These are phyloP conservation scores for Epizoanthus ramosus DNA, from an alignment of 92 coral and sea anemone genomes.

Conservation along the genomic window DNA sequence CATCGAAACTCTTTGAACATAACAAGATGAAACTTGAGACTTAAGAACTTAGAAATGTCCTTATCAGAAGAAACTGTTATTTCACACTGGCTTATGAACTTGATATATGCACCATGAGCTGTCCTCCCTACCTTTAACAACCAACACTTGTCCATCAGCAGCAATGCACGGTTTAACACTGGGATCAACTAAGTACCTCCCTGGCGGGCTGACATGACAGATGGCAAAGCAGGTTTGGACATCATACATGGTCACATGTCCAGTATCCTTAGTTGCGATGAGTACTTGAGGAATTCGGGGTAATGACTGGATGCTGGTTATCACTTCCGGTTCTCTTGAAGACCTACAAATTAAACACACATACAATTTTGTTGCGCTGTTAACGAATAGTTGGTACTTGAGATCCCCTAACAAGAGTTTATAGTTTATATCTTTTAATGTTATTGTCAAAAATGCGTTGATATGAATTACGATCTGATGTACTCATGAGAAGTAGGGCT, in stretches of 20 bases:
- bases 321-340: constrained; percentile 58
- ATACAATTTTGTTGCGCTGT: not conserved
- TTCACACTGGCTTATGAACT: no score
- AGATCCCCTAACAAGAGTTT: no score
- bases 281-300: constrained; percentile 75
- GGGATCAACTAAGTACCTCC: constrained; percentile 53
- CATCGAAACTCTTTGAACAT: no score
- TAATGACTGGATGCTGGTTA: constrained; percentile 55
- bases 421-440: no score
- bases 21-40: no score
- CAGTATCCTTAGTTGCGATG: constrained; percentile 61
- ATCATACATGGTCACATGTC: constrained; percentile 73
- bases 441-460: no score
- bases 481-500: no score
- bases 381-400: not conserved
- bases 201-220: constrained; percentile 74
- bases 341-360: constrained; percentile 52
- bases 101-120: not conserved
- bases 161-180: constrained; percentile 55
- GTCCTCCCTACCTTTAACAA: constrained; percentile 52
- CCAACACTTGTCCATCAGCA: constrained; percentile 70
- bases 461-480: no score
- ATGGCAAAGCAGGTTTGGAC: constrained; percentile 58
- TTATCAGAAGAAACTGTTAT: no score
- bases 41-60: no score